Evolutionary conservation across 2,888 invertebrate species (phyloP), one percentile per base, ranked within the genome.

Genomic region (Catocala fraxini): DNA sequence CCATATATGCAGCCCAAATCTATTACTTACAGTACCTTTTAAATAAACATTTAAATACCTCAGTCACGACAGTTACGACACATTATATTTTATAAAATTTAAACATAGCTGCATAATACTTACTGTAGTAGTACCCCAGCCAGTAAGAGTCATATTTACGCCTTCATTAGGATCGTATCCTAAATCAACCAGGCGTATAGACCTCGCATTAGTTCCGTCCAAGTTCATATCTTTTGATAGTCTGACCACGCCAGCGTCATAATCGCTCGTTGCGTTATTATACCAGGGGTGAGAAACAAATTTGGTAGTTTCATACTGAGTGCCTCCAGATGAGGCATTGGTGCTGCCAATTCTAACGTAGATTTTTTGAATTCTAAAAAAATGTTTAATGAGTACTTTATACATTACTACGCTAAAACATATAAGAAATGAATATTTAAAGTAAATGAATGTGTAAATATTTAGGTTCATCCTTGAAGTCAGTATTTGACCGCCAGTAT

Each of bases 281-380:
- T 68, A 75, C 33, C 10, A 15, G 0, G 70, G 67, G 49, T 77
- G 77, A 0, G 25, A n/a, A 3, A 4, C 46, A 6, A 65, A 71
- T 3, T 13, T 25, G 0, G 13, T 51, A 0, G 70, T 56, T 2
- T 60, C 33, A 55, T 77, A 77, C 3, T 64, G 51, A n/a, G 33
- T 43, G 0, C 77, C 77, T 0, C 77, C 77, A 35, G 62, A 59
- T 12, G 45, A 42, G n/a, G 82, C 68, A n/a, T 75, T 47, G 0
- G 83, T 71, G 43, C 89, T 90, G 11, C 94, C 94, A 35, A 87
- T 88, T 47, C 91, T 84, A 0, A 89, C 76, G 11, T 72, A 75
- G 0, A 71, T 77, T 35, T 54, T 65, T 52, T 69, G 53, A 11
- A 83, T 81, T n/a, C 87, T 87, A 71, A 4, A 77, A 81, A 39